Conservation (phyloP, 2,888 invertebrate species). For the Rhogogaster chlorosoma region DNA sequence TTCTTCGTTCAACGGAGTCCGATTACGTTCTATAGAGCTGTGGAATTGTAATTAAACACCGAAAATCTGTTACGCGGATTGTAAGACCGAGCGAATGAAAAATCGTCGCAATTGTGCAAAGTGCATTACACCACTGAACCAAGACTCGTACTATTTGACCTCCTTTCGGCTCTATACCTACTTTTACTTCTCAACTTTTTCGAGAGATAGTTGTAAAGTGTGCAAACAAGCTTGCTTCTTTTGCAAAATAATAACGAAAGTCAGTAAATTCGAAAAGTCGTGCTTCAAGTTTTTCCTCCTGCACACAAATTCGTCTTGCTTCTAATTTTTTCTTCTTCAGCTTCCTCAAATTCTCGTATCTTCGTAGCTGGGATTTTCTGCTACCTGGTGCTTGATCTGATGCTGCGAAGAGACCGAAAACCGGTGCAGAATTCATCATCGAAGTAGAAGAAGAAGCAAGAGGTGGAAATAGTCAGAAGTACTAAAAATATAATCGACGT, state of each 20-base stretch:
- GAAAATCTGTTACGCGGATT: slow-evolving; percentile 13
- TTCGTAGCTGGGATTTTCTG: neutral
- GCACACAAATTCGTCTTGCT: neutral
- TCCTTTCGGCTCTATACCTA: neutral
- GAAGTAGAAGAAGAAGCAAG: neutral
- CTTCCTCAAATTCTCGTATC: neutral
- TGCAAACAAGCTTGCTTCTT: neutral
- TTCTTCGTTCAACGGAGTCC: slow-evolving; percentile 11
- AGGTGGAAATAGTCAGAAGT: neutral
- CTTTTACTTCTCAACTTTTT: neutral
- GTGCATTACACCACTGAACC: neutral
- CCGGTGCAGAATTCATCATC: slow-evolving; percentile 5
- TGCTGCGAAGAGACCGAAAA: neutral
- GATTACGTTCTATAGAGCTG: neutral
- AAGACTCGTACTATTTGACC: neutral
- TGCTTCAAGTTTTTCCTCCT: neutral
- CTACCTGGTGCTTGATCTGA: neutral
- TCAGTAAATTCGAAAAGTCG: neutral
- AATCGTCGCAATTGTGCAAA: neutral
- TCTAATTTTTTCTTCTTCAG: neutral
- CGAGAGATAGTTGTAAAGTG: neutral
- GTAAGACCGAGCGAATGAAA: neutral
- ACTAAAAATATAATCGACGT: slow-evolving; percentile 7
- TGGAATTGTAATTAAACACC: slow-evolving; percentile 29
- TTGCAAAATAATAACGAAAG: neutral